A percentile compares a stretch with the other conserved stretches of the same genome.
Conservation (phyloP, 2,113 vertebrate species). For the Pipra filicauda region DNA sequence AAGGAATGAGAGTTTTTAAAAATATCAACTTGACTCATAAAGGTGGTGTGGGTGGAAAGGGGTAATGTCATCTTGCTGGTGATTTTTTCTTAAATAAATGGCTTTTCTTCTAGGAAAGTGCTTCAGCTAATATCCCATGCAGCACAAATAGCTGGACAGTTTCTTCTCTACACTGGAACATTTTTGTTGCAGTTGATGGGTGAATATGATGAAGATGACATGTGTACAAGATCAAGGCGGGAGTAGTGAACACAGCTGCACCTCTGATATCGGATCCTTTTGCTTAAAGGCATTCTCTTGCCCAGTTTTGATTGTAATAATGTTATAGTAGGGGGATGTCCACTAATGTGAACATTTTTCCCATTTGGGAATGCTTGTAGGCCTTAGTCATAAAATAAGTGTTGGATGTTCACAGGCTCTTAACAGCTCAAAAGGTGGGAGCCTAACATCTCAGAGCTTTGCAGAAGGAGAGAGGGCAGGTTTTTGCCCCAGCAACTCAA, state of each 20-base stretch:
- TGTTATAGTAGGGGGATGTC: neutral
- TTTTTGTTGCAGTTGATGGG: constrained; percentile 71
- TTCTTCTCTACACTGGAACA: constrained; percentile 74
- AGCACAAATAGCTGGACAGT: constrained; percentile 75
- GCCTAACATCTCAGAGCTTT: neutral
- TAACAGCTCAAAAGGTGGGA: neutral
- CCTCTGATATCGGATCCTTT: neutral
- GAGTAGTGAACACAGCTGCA: neutral
- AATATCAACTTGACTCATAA: neutral
- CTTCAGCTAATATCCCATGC: constrained; percentile 72
- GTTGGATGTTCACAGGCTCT: neutral
- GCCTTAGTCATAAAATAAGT: neutral
- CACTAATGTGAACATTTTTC: neutral
- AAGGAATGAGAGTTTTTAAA: neutral
- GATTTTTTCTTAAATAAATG: neutral
- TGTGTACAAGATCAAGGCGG: neutral
- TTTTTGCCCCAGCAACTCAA: neutral
- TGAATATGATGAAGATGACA: constrained; percentile 53
- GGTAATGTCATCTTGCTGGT: neutral
- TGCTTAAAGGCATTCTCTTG: neutral
- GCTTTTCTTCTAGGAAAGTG: constrained; percentile 68
- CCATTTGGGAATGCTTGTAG: neutral
- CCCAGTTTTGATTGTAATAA: neutral
- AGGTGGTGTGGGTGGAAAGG: neutral
- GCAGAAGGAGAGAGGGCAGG: neutral